Percentiles rank a stretch among this genome's conserved stretches.
phyloP scores from a whole-genome alignment of 1,140 invertebrate species.

The Caenorhabditis elegans region DNA sequence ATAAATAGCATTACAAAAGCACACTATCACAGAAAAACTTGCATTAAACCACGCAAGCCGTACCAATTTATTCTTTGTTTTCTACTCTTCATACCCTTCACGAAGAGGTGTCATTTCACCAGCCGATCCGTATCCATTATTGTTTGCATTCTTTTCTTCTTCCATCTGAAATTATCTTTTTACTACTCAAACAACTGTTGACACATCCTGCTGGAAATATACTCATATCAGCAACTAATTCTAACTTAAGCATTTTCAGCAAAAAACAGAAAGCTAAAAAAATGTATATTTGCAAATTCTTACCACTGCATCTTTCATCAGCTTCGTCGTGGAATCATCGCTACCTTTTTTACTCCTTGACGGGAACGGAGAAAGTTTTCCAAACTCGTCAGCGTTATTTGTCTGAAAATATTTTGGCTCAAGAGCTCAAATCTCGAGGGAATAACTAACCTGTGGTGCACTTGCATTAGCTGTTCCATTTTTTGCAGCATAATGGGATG shows the following conservation, averaged over 20 bases:
- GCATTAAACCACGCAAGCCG: background rate
- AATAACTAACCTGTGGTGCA: background rate
- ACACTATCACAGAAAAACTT: background rate
- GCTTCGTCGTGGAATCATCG: slow-evolving; percentile 39
- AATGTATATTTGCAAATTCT: background rate
- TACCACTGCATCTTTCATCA: slow-evolving; percentile 27
- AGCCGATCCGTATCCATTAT: slow-evolving; percentile 23
- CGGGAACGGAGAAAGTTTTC: slow-evolving; percentile 34
- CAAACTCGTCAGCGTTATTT: background rate
- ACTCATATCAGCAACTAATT: too few relatives aligned
- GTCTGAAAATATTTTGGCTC: background rate
- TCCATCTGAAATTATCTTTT: slow-evolving; percentile 30
- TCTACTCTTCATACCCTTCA: slow-evolving; percentile 20
- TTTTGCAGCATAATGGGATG: slow-evolving; percentile 54
- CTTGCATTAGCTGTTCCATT: slow-evolving; percentile 30
- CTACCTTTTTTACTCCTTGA: slow-evolving; percentile 37
- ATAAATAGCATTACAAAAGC: background rate
- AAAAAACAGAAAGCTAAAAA: background rate
- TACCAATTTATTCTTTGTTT: background rate
- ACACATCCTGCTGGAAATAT: too few relatives aligned
- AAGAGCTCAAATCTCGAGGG: too few relatives aligned
- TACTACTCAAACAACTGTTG: too few relatives aligned
- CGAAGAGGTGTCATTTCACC: slow-evolving; percentile 22
- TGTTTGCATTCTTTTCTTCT: slow-evolving; percentile 29
- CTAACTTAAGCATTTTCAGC: background rate